These are phyloP conservation scores for Timema cristinae DNA, from an alignment of 2,888 invertebrate genomes.

Conservation along the genomic window DNA sequence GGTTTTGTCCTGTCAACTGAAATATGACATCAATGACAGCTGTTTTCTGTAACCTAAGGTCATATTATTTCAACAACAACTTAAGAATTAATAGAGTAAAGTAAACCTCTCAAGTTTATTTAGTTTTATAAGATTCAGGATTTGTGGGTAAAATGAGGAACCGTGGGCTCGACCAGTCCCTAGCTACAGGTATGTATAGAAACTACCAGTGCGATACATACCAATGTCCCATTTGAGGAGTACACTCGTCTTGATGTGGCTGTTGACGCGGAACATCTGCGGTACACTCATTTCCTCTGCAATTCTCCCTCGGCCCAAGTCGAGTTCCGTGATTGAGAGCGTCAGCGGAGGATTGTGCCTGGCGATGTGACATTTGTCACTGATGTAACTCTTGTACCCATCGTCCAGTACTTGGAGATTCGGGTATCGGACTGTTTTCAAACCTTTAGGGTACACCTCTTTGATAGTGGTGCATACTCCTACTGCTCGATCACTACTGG, in stretches of 20 bases:
- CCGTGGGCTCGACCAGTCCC: too few species aligned
- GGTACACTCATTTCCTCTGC: slow-evolving; percentile 29
- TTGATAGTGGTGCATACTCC: slow-evolving; percentile 33
- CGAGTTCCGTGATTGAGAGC: slow-evolving; percentile 40
- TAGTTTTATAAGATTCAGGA: slow-evolving; percentile 23
- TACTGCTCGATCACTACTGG: slow-evolving; percentile 40
- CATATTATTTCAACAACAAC: not conserved
- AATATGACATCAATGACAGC: too few species aligned
- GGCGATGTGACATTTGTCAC: slow-evolving; percentile 33
- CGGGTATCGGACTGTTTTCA: slow-evolving; percentile 31
- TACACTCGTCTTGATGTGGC: slow-evolving; percentile 34
- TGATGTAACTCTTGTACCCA: slow-evolving; percentile 41
- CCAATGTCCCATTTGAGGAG: slow-evolving; percentile 39
- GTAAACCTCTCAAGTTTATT: not conserved
- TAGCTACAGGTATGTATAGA: too few species aligned
- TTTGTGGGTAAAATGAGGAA: not conserved
- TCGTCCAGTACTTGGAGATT: slow-evolving; percentile 28
- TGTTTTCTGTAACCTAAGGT: too few species aligned
- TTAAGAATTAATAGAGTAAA: not conserved
- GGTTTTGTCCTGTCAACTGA: not conserved
- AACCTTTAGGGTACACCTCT: slow-evolving; percentile 16
- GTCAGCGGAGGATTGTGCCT: slow-evolving; percentile 37
- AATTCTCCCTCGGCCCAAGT: slow-evolving; percentile 40
- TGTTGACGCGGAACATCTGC: slow-evolving; percentile 37
- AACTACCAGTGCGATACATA: slow-evolving; percentile 19